Percentiles rank a stretch among this genome's conserved stretches.
Evolutionary conservation across 1,140 invertebrate species (phyloP).

Genomic region (Micrasema minimum): DNA sequence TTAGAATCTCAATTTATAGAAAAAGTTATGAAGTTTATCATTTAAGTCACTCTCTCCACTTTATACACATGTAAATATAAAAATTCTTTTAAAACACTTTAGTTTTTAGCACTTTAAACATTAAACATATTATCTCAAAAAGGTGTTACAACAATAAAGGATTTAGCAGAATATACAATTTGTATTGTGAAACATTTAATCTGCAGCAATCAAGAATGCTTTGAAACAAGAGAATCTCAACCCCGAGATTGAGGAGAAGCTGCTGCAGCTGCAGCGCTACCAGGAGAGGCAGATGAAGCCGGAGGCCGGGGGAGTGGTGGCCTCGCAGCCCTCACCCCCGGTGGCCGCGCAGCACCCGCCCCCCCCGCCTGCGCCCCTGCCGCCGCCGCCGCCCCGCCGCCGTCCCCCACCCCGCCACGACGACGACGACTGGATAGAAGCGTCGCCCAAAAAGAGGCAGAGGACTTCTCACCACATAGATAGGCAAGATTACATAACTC

Average conservation of each 20-base stretch:
- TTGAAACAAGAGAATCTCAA: constrained; percentile 88
- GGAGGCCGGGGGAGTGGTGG: constrained; percentile 58
- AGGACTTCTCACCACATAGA: constrained; percentile 48
- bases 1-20: no score
- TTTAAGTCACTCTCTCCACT: no score
- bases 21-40: no score
- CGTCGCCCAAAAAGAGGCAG: constrained; percentile 65
- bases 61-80: no score
- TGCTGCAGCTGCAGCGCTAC: constrained; percentile 87
- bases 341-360: constrained; percentile 59
- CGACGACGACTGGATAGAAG: constrained; percentile 69
- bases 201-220: constrained; percentile 82
- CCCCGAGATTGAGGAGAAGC: constrained; percentile 92
- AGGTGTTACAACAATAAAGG: no score
- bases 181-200: no score
- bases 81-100: no score
- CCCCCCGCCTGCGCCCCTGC: constrained; percentile 46
- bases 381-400: constrained; percentile 38
- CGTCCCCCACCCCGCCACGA: constrained; percentile 61
- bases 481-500: constrained; percentile 2
- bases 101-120: no score
- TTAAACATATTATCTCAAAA: no score
- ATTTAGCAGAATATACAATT: no score
- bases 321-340: constrained; percentile 59
- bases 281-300: constrained; percentile 83